These are phyloP conservation scores for Grus americana DNA, from an alignment of 2,113 vertebrate species.

Conservation along the genomic window DNA sequence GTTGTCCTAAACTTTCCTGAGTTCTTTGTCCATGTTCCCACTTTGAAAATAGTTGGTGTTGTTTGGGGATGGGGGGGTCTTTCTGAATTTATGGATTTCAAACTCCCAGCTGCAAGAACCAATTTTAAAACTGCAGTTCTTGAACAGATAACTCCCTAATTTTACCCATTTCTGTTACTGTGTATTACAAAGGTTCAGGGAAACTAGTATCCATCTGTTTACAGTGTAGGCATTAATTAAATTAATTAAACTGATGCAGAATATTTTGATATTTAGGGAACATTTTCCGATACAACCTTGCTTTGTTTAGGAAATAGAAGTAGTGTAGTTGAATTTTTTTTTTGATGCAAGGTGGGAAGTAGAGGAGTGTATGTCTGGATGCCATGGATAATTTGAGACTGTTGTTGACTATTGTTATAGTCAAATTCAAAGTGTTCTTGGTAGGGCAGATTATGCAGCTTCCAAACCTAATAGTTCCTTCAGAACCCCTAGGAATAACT, in stretches of 20 bases:
- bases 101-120: background rate
- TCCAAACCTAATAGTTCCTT: background rate
- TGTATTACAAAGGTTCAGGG: background rate
- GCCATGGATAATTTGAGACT: background rate
- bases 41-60: background rate
- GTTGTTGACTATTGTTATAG: background rate
- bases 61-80: background rate
- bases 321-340: background rate
- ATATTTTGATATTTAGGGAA: background rate
- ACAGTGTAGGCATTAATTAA: background rate
- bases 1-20: background rate
- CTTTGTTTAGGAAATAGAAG: background rate
- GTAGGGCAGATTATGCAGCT: background rate
- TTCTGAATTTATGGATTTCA: background rate
- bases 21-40: rapidly evolving
- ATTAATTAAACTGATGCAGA: background rate
- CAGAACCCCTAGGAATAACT: background rate
- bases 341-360: background rate
- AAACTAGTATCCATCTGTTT: background rate
- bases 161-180: background rate
- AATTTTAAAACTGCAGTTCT: background rate
- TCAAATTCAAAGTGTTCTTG: background rate
- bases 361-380: background rate
- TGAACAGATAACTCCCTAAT: background rate
- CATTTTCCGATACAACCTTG: background rate